These are phyloP conservation scores for Scaptomyza caliginosa DNA, from an alignment of 2,888 invertebrate species.

Conservation along the genomic window DNA sequence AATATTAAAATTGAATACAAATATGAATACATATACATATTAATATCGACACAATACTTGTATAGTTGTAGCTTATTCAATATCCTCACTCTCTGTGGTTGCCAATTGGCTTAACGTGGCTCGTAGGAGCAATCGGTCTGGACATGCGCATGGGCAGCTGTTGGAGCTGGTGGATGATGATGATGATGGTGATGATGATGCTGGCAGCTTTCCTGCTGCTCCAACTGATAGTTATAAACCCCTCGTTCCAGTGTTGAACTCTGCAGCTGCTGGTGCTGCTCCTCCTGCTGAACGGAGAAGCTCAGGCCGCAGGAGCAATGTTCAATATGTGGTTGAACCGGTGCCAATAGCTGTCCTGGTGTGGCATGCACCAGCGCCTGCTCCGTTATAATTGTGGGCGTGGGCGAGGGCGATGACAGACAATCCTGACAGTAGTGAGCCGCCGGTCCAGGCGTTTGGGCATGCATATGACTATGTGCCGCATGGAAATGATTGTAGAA, in stretches of 20 bases:
- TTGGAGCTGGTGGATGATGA: conserved; percentile 27
- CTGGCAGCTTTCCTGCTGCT: conserved; percentile 51
- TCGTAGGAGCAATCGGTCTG: conserved; percentile 75
- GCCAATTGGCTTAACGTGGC: conserved; percentile 35
- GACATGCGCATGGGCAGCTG: conserved; percentile 56
- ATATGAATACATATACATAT: conserved; percentile 20
- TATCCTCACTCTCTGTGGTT: conserved; percentile 48
- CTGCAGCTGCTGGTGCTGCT: conserved; percentile 30
- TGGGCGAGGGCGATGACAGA: conserved; percentile 74
- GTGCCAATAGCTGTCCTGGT: conserved; percentile 25
- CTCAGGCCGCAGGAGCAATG: conserved; percentile 80
- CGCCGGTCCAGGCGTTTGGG: conserved; percentile 36
- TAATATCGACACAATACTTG: conserved; percentile 50
- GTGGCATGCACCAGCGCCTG: conserved; percentile 77
- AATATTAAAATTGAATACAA: conserved; percentile 18
- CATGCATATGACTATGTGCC: conserved; percentile 21
- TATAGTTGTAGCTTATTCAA: conserved; percentile 3
- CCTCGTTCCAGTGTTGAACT: conserved; percentile 43
- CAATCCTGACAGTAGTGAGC: conserved; percentile 74
- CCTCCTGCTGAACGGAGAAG: conserved; percentile 68
- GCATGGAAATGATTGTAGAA: conserved; percentile 48
- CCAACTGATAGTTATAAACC: conserved; percentile 31
- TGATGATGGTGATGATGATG: conserved; percentile 52
- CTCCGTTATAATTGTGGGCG: conserved; percentile 77
- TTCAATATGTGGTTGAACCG: conserved; percentile 62